Evolutionary conservation across 2,113 vertebrate genomes (phyloP).

Genomic region (Anser brachyrhynchus): DNA sequence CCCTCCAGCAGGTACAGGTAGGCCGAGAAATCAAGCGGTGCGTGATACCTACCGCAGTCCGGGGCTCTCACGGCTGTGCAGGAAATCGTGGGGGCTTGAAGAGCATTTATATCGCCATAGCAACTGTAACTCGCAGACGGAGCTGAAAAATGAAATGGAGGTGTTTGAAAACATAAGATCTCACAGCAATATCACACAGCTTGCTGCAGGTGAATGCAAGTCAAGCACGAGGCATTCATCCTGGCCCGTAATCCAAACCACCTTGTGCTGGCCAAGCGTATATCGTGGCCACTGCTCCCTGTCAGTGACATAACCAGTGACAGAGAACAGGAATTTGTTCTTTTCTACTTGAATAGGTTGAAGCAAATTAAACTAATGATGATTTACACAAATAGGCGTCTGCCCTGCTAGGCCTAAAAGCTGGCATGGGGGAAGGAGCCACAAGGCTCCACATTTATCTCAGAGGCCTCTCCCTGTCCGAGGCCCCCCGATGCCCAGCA

Average conservation of each 20-base stretch:
- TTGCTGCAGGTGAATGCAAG: neutral
- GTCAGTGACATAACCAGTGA: neutral
- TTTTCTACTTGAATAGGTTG: neutral
- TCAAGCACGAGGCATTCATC: neutral
- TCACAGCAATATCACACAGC: neutral
- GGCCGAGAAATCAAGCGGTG: neutral
- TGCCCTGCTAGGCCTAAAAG: accelerated
- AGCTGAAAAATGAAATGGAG: conserved; percentile 41
- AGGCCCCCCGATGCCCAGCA: accelerated
- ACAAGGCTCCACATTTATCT: neutral
- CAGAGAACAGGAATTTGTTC: neutral
- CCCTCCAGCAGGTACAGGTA: neutral
- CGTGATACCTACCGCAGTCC: conserved; percentile 49
- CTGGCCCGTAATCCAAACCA: neutral
- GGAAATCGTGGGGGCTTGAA: conserved; percentile 72
- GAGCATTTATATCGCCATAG: conserved; percentile 74
- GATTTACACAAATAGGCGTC: neutral
- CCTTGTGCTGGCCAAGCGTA: neutral
- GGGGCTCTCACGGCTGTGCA: conserved; percentile 44
- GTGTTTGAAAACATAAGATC: neutral
- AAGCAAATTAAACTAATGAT: neutral
- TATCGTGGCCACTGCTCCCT: accelerated
- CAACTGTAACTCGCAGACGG: conserved; percentile 67
- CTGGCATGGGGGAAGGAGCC: neutral
- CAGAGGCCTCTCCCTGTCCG: neutral